Conservation (phyloP, 1,140 invertebrate species). For the Brevipalpus yothersi region DNA sequence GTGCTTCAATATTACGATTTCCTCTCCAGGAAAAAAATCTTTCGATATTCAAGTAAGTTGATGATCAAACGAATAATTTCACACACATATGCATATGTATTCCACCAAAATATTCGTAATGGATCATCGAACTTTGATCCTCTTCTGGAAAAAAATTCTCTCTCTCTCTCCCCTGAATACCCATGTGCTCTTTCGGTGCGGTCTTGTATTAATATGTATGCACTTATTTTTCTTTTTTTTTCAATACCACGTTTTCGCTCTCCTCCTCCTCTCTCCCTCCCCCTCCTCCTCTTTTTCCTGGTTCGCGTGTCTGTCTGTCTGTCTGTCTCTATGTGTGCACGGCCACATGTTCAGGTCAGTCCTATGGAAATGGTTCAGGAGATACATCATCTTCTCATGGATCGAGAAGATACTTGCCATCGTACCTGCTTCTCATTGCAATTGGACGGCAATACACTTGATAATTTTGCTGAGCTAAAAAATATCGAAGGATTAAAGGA, state of each 20-base stretch:
- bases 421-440: slow-evolving; percentile 92
- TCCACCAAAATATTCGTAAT: not conserved
- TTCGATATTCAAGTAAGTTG: slow-evolving; percentile 60
- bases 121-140: not conserved
- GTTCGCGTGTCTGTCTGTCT: too few relatives aligned
- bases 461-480: slow-evolving; percentile 94
- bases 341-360: slow-evolving; percentile 39
- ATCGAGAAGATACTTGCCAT: slow-evolving; percentile 90
- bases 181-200: too few relatives aligned
- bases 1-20: slow-evolving; percentile 66
- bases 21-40: slow-evolving; percentile 58
- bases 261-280: too few relatives aligned
- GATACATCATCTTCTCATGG: slow-evolving; percentile 91
- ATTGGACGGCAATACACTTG: slow-evolving; percentile 69
- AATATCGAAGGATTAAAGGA: slow-evolving; percentile 85
- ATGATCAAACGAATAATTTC: too few relatives aligned
- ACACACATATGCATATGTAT: not conserved
- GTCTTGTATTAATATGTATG: too few relatives aligned
- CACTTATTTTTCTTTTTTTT: not conserved
- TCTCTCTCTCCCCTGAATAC: not conserved
- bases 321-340: not conserved
- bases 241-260: not conserved
- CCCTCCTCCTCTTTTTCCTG: too few relatives aligned
- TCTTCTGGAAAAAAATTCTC: not conserved
- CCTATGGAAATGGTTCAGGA: slow-evolving; percentile 96